These are phyloP conservation scores for Barbus barbus DNA, from an alignment of 2,113 vertebrate species.

Conservation along the genomic window DNA sequence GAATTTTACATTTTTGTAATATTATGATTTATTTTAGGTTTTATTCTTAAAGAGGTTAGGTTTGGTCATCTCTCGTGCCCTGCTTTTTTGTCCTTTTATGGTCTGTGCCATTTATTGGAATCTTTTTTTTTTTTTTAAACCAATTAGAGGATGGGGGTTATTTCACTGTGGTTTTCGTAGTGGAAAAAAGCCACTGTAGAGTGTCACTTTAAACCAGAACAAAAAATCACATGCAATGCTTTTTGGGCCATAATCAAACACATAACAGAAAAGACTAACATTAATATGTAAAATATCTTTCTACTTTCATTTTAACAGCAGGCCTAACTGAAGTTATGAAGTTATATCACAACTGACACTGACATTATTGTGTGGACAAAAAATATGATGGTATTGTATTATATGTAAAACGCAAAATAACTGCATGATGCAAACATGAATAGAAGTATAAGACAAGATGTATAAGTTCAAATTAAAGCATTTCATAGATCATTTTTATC, in stretches of 20 bases:
- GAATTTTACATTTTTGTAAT: conserved; percentile 74
- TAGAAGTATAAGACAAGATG: conserved; percentile 73
- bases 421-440: conserved; percentile 78
- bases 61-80: conserved; percentile 53
- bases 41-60: neutral
- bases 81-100: conserved; percentile 64
- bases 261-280: conserved; percentile 55
- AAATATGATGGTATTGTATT: conserved; percentile 73
- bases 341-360: conserved; percentile 61
- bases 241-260: conserved; percentile 62
- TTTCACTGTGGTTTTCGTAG: conserved; percentile 65
- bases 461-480: conserved; percentile 58
- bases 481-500: conserved; percentile 34
- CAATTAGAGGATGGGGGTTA: conserved; percentile 46
- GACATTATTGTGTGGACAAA: conserved; percentile 62
- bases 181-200: no score
- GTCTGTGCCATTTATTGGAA: neutral
- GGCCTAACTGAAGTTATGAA: conserved; percentile 66
- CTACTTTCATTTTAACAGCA: conserved; percentile 63
- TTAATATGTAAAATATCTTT: conserved; percentile 61
- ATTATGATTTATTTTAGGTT: conserved; percentile 79
- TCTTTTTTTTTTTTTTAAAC: conserved; percentile 69
- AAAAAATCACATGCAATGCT: conserved; percentile 58
- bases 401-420: conserved; percentile 76
- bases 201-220: no score